Conservation (phyloP, 2,888 invertebrate species). For the Tryphoninae sp. region DNA sequence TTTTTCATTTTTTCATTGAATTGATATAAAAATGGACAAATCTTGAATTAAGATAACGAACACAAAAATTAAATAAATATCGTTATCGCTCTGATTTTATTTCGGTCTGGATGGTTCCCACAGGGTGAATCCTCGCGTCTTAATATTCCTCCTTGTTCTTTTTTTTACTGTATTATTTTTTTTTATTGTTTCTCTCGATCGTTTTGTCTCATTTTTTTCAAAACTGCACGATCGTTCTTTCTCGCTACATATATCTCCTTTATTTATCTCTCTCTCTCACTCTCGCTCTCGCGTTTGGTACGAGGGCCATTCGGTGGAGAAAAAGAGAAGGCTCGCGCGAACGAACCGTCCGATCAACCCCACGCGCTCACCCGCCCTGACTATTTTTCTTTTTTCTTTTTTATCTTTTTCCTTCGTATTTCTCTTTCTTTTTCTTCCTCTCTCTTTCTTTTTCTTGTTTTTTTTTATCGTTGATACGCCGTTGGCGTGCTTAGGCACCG, state of each 20-base stretch:
- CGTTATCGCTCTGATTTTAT: too few species aligned
- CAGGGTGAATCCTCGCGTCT: constrained; percentile 11
- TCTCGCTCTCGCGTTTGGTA: constrained; percentile 43
- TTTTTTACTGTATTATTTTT: too few species aligned
- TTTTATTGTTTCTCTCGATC: neutral
- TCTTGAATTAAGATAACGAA: too few species aligned
- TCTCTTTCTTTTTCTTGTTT: constrained; percentile 49
- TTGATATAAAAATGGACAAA: neutral
- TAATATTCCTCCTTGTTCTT: constrained; percentile 3
- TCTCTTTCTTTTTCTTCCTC: neutral
- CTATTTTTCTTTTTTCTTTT: constrained; percentile 47
- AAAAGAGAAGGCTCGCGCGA: constrained; percentile 29
- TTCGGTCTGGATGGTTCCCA: too few species aligned
- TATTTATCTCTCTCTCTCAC: constrained; percentile 55
- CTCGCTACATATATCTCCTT: constrained; percentile 48
- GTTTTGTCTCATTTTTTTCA: constrained; percentile 39
- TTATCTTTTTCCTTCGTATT: constrained; percentile 54
- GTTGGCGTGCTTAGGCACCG: constrained; percentile 76
- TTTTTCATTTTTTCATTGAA: neutral
- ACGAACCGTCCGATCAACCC: constrained; percentile 55
- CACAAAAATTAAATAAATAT: too few species aligned
- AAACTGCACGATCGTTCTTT: constrained; percentile 30
- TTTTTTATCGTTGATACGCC: constrained; percentile 75
- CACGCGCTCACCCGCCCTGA: constrained; percentile 49
- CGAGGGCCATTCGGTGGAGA: constrained; percentile 32